A percentile compares a stretch with the other conserved stretches of the same genome.
Evolutionary conservation across 2,113 vertebrate species (phyloP).

Genomic region (Rhipidura dahli): DNA sequence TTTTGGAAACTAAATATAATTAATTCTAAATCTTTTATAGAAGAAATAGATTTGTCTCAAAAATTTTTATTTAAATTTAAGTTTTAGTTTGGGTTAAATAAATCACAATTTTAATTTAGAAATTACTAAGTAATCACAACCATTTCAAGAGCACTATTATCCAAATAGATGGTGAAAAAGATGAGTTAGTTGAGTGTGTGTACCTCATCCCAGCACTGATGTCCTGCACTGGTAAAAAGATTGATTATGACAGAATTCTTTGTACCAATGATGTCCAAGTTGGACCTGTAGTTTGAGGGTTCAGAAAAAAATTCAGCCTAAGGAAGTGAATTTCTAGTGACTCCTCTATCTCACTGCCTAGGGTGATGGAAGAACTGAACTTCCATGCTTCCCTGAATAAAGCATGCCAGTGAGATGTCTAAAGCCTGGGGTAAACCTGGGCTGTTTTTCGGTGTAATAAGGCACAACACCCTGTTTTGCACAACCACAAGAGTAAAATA

Average conservation of each 20-base stretch:
- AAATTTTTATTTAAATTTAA: rapidly evolving
- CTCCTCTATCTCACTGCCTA: background rate
- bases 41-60: background rate
- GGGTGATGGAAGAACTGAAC: background rate
- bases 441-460: background rate
- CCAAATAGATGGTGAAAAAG: background rate
- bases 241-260: background rate
- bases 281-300: background rate
- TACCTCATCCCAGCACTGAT: background rate
- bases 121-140: background rate
- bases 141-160: background rate
- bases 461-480: background rate
- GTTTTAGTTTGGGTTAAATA: background rate
- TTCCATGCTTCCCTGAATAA: background rate
- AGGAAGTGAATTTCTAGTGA: background rate
- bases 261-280: background rate
- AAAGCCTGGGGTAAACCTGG: background rate
- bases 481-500: background rate
- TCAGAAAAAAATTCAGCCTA: background rate
- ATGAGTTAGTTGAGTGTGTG: background rate
- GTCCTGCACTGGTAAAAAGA: background rate
- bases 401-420: background rate
- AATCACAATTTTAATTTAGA: background rate
- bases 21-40: background rate
- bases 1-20: background rate